Evolutionary conservation across 2,888 invertebrate species (phyloP).

Genomic region (Horisme vitalbata): DNA sequence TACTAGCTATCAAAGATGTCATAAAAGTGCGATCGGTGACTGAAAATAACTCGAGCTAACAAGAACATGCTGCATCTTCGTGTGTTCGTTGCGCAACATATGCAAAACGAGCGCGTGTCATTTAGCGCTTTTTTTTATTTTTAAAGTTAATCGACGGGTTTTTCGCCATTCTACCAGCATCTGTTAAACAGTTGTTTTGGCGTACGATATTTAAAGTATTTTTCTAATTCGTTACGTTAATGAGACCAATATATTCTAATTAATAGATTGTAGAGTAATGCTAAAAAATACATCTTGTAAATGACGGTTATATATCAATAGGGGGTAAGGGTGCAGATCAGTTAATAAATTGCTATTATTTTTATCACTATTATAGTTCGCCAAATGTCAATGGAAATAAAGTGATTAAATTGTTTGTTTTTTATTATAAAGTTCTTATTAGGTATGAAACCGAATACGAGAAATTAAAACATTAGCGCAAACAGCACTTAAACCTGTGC

Average conservation of each 20-base stretch:
- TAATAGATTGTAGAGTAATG: constrained; percentile 10
- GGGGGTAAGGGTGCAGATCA: constrained; percentile 5
- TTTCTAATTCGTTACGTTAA: constrained; percentile 5
- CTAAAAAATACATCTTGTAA: constrained; percentile 8
- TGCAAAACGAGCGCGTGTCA: constrained; percentile 57
- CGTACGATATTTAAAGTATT: constrained; percentile 1
- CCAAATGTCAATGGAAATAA: constrained; percentile 5
- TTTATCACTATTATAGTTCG: background rate
- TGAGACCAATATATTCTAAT: constrained; percentile 17
- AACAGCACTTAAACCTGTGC: too few species aligned
- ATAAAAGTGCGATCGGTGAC: constrained; percentile 8
- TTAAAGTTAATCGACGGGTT: constrained; percentile 28
- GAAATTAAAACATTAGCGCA: too few species aligned
- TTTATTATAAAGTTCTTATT: too few species aligned
- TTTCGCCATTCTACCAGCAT: constrained; percentile 33
- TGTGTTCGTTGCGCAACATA: constrained; percentile 46
- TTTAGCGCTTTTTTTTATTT: constrained; percentile 27
- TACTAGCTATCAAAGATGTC: too few species aligned
- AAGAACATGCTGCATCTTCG: constrained; percentile 14
- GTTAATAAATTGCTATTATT: background rate
- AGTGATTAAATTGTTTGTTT: background rate
- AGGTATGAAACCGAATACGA: too few species aligned
- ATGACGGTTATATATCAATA: constrained; percentile 13
- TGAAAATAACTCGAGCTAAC: background rate
- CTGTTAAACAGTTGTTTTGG: constrained; percentile 33